Evolutionary conservation across 2,113 vertebrate genomes (phyloP), one percentile per base, ranked within the genome.

Genomic region (Emydura subglobosa): DNA sequence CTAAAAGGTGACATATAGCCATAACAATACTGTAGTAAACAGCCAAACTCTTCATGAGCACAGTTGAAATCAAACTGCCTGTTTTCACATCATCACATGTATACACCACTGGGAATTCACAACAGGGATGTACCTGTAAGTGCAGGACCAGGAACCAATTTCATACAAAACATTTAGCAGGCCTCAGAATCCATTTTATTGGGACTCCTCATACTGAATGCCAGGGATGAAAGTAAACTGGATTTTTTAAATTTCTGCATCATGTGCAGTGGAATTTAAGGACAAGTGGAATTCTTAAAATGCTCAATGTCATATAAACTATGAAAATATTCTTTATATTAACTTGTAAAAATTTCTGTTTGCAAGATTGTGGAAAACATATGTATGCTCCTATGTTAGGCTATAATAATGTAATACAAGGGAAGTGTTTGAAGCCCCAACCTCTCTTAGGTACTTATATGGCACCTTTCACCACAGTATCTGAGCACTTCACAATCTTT

Each of bases 401-500:
- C 10, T 51, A 61, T 2, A 81, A 81, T 31, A 39, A 94, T 61
- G 5, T 74, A 31, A 72, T 34, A 86, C 72, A 0, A 49, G 53
- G 34, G 57, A n/a, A 55, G 51, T 59, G n/a, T 49, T 0, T 55
- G 54, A 92, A 91, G 9, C 1, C 80, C 57, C 87, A 25, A 11
- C 2, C 87, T 93, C 91, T 78, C 0, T 0, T n/a, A 29, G 31
- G 3, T 89, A 50, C 50, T 89, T 25, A 19, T 65, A 31, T 21
- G 51, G 53, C 8, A 72, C 89, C 27, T 29, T 42, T 76, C 72
- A 53, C 44, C 44, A 74, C 24, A 11, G 53, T 57, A 86, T 39
- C 79, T 42, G 11, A 94, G 47, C 65, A 89, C 39, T 27, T 89
- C 83, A 85, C 78, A 61, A n/a, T 85, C 83, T 74, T 50, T 90